Base-by-base conservation (phyloP, 2,113 vertebrate genomes). In the Phalacrocorax carbo region DNA sequence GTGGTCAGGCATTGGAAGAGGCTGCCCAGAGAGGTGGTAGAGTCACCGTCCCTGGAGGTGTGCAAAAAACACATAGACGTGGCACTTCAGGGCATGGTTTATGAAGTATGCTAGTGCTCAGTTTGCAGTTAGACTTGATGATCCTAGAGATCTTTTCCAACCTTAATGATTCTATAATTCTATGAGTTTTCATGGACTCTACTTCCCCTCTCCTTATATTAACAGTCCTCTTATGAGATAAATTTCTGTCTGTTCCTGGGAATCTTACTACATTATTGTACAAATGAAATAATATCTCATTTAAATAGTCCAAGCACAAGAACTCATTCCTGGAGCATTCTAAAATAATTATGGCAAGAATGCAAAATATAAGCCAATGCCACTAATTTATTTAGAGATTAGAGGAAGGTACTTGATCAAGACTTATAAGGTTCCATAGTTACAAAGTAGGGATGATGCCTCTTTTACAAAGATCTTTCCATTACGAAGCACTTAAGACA, bases 341-440 rank as follows among this genome's bases (percentile, higher is more conserved):
- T 17, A 38, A 20, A 73, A n/a, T 7, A 86, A 60, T 22, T 26
- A 65, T 4, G 10, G 19, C 69, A 83, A 60, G 15, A 86, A 34
- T 0, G 1, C 9, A 91, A 83, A 61, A 73, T 23, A 60, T 22
- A 68, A 10, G 13, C 17, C 4, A 13, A 17, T 32, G 3, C 8
- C 20, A 48, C 20, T 16, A 36, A 75, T 60, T 91, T 70, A 64
- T 69, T 79, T 48, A 64, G 6, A 71, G 15, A 54, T 18, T 19
- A 48, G 13, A 62, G 16, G 7, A 90, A 76, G 4, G 0, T 64
- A 21, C 5, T 51, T 40, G 7, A 54, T 25, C 7, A 83, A 76
- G 15, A 30, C 14, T 49, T n/a, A 9, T 0, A 68, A 48, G 14
- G 29, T 11, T 55, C 10, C 4, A 19, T 7, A 1, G 16, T 13